Evolutionary conservation across 2,113 vertebrate genomes (phyloP).

Genomic region (Hemibagrus wyckioides): DNA sequence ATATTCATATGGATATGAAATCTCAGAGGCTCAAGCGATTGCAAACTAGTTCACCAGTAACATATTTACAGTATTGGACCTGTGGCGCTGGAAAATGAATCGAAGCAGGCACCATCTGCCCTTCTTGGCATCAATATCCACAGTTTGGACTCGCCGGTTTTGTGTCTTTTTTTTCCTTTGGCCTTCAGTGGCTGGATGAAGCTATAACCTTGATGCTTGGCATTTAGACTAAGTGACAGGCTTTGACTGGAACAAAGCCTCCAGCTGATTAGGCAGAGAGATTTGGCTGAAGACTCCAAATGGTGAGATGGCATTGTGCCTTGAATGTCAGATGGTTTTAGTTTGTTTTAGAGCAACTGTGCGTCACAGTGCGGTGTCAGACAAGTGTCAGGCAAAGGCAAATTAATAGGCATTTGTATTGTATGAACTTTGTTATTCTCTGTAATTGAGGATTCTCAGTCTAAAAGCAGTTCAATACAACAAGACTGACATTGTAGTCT

Average conservation of each 20-base stretch:
- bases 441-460: background rate
- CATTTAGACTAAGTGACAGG: background rate
- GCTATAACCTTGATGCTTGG: slow-evolving; percentile 7
- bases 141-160: background rate
- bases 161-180: background rate
- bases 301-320: background rate
- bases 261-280: background rate
- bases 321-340: background rate
- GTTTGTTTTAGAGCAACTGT: background rate
- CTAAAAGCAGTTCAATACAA: background rate
- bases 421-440: background rate
- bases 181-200: slow-evolving; percentile 1
- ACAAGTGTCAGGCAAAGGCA: background rate
- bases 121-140: background rate
- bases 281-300: slow-evolving; percentile 19
- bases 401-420: background rate
- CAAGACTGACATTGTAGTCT: background rate
- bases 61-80: slow-evolving; percentile 6
- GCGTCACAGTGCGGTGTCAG: background rate
- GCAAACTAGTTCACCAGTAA: background rate
- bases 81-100: slow-evolving; percentile 6
- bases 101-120: background rate
- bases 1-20: slow-evolving; percentile 1
- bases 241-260: slow-evolving; percentile 27
- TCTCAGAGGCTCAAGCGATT: slow-evolving; percentile 10